phyloP scores from a whole-genome alignment of 2,888 invertebrate genomes.

The Himalopsyche anomala region DNA sequence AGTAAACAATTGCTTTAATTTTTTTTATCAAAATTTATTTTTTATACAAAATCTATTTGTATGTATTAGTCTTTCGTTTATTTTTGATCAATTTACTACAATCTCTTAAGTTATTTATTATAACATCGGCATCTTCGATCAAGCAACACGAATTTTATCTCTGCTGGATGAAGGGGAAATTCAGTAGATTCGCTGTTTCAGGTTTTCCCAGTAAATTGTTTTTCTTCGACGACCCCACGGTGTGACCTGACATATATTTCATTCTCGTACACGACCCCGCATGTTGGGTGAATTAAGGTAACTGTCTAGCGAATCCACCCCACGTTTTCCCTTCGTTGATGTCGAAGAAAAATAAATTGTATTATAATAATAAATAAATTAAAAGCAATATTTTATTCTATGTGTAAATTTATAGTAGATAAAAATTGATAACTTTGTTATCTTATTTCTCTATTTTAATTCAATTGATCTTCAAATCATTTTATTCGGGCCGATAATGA shows the following conservation, averaged over 20 bases:
- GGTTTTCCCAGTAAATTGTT: conserved; percentile 6
- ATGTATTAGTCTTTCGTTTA: too few relatives aligned
- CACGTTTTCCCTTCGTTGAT: background rate
- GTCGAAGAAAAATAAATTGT: background rate
- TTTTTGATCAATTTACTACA: background rate
- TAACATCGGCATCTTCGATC: background rate
- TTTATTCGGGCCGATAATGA: too few relatives aligned
- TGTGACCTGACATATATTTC: conserved; percentile 26
- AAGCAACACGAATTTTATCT: background rate
- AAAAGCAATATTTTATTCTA: too few relatives aligned
- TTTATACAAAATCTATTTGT: too few relatives aligned
- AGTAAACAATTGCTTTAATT: too few relatives aligned
- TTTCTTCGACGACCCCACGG: conserved; percentile 16
- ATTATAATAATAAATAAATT: too few relatives aligned
- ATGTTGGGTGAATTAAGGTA: background rate
- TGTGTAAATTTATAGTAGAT: too few relatives aligned
- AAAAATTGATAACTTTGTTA: too few relatives aligned
- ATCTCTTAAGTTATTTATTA: background rate
- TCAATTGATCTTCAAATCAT: too few relatives aligned
- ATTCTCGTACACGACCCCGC: background rate
- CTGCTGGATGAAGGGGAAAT: background rate
- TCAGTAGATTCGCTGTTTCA: background rate
- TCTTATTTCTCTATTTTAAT: too few relatives aligned
- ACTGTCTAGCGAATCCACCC: background rate
- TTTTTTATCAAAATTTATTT: too few relatives aligned